A percentile compares a stretch with the other conserved stretches of the same genome.
Conservation (phyloP, 1,140 invertebrate genomes). For the Neomicropteryx cornuta region DNA sequence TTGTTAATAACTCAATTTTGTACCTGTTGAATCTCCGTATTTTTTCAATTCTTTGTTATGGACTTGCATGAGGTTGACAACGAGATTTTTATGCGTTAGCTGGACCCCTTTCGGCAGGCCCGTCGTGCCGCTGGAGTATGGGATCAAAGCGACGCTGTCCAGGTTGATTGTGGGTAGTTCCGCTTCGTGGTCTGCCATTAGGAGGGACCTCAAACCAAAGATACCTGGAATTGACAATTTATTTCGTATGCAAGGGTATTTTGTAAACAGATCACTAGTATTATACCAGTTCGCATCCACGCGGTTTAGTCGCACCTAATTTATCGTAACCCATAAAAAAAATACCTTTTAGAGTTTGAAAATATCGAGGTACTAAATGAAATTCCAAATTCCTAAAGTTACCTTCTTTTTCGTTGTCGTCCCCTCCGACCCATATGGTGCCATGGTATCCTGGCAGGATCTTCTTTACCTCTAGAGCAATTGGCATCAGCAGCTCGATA, state of each 20-base stretch:
- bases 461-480: slow-evolving; percentile 41
- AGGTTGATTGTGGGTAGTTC: slow-evolving; percentile 35
- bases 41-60: slow-evolving; percentile 32
- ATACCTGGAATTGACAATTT: slow-evolving; percentile 36
- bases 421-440: slow-evolving; percentile 61
- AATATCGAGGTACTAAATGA: too few relatives aligned
- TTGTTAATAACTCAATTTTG: too few relatives aligned
- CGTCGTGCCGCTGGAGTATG: slow-evolving; percentile 93
- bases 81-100: slow-evolving; percentile 87
- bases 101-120: slow-evolving; percentile 96
- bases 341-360: too few relatives aligned
- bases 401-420: slow-evolving; percentile 38
- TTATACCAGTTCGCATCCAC: too few relatives aligned
- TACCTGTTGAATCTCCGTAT: slow-evolving; percentile 29
- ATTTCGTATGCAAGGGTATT: too few relatives aligned
- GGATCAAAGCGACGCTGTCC: slow-evolving; percentile 32
- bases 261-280: too few relatives aligned
- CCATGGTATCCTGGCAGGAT: slow-evolving; percentile 51
- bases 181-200: slow-evolving; percentile 37
- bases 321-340: too few relatives aligned
- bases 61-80: slow-evolving; percentile 56
- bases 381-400: slow-evolving; percentile 7
- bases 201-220: slow-evolving; percentile 39
- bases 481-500: slow-evolving; percentile 49
- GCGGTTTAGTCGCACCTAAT: too few relatives aligned